Evolutionary conservation across 2,797 vertebrate species (phyloP), one percentile per base, ranked within the genome.

Genomic region (Acanthurus leucopareius): DNA sequence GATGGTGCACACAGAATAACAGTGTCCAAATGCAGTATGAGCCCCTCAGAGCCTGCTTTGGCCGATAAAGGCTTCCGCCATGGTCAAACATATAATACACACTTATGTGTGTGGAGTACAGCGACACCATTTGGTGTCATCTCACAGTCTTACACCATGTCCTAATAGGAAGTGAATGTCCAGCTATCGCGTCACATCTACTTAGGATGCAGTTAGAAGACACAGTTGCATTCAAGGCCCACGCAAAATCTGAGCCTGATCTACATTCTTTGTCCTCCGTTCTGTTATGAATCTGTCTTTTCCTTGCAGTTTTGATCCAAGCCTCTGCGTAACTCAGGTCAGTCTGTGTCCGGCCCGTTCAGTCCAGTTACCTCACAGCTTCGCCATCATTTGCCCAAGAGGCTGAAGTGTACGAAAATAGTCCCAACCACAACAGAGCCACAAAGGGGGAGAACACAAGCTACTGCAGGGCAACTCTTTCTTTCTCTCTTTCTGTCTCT

Each of bases 331-430:
- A 42, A 14, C 54, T 54, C 22, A 16, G 56, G 58, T 56, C 19
- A 0, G 42, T 70, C 49, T 71, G 7, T 73, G 32, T 73, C 25
- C 25, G 35, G 28, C 28, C 69, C 14, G 10, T 63, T 56, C 67
- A 76, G 79, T 70, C 40, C 65, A 44, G 61, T 69, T 65, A 57
- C 73, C 77, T 86, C 73, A 73, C 71, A 79, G 85, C 69, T 79
- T 54, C 61, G 38, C 69, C 75, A 62, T 79, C 75, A 58, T 59
- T 73, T 71, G 72, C 83, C 90, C 87, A 67, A 51, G 59, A 91
- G 88, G 80, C 79, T 79, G 65, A 74, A 54, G 52, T 56, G 80
- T 45, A 76, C 79, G 84, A 75, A 94, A 95, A 93, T 95, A 93
- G 90, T 78, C 79, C 54, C 74, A 69, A 74, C 81, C 71, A 91